Conservation (phyloP, 2,888 invertebrate species). For the Amphipoea lucens region DNA sequence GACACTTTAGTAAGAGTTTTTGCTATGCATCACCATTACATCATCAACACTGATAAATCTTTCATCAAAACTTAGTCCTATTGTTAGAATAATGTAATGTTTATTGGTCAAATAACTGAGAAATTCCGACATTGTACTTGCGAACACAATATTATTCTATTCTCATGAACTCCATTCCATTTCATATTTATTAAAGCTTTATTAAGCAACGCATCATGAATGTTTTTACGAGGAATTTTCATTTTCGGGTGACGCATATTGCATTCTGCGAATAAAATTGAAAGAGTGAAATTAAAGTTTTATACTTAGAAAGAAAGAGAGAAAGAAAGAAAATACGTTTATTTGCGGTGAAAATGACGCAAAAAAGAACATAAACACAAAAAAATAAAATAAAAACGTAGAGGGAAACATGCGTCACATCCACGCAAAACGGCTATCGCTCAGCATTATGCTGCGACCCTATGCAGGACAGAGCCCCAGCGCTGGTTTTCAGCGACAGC, state of each 20-base stretch:
- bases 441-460: too few species aligned
- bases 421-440: too few species aligned
- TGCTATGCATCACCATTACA: not conserved
- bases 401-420: too few species aligned
- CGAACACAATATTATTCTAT: not conserved
- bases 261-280: not conserved
- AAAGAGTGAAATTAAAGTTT: not conserved
- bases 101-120: not conserved
- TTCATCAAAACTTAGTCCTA: not conserved
- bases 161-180: not conserved
- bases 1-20: not conserved
- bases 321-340: too few species aligned
- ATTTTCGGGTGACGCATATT: not conserved
- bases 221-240: constrained; percentile 4
- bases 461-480: too few species aligned
- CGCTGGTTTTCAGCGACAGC: too few species aligned
- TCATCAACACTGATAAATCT: not conserved
- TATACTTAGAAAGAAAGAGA: too few species aligned
- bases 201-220: not conserved
- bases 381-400: too few species aligned
- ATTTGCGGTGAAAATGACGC: too few species aligned
- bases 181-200: constrained; percentile 13
- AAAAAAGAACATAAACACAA: too few species aligned
- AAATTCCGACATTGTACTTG: not conserved
- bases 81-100: not conserved